Evolutionary conservation across 92 coral and sea anemone genomes (phyloP).

Genomic region (Siderastrea siderea): DNA sequence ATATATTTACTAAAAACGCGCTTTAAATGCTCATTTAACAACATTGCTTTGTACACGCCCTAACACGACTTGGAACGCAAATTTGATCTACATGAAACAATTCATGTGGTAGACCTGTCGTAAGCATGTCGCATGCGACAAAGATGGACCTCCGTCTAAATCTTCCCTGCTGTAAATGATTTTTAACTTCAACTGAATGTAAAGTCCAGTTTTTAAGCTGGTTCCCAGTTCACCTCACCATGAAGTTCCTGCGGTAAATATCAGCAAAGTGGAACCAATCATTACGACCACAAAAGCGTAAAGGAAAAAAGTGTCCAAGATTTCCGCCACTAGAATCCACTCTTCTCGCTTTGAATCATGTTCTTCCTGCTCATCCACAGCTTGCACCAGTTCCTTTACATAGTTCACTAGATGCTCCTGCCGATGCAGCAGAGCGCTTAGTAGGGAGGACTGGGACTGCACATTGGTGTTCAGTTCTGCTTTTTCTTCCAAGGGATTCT

Average conservation of each 20-base stretch:
- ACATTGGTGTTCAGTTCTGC: not conserved
- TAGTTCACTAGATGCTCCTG: slow-evolving; percentile 90
- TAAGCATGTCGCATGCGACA: no score
- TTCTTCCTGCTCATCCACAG: slow-evolving; percentile 86
- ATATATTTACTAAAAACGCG: no score
- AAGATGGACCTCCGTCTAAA: no score
- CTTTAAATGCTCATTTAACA: no score
- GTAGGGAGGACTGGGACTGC: slow-evolving; percentile 11
- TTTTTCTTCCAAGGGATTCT: slow-evolving; percentile 18
- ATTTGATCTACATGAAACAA: no score
- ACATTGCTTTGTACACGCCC: no score
- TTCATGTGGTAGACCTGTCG: no score
- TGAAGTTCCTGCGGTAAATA: slow-evolving; percentile 50
- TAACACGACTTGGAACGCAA: no score
- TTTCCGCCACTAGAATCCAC: slow-evolving; percentile 92
- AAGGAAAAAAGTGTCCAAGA: slow-evolving; percentile 88
- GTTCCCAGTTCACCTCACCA: slow-evolving; percentile 2
- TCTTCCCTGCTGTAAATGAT: no score
- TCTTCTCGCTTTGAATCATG: slow-evolving; percentile 84
- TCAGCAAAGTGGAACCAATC: slow-evolving; percentile 71
- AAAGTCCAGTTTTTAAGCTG: not conserved
- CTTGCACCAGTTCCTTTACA: slow-evolving; percentile 79
- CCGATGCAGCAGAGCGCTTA: slow-evolving; percentile 54
- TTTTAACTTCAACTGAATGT: no score
- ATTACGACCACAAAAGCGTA: slow-evolving; percentile 74